Percentiles rank a stretch among this genome's conserved stretches.
phyloP scores from a whole-genome alignment of 2,888 invertebrate genomes.

The Arge pagana region DNA sequence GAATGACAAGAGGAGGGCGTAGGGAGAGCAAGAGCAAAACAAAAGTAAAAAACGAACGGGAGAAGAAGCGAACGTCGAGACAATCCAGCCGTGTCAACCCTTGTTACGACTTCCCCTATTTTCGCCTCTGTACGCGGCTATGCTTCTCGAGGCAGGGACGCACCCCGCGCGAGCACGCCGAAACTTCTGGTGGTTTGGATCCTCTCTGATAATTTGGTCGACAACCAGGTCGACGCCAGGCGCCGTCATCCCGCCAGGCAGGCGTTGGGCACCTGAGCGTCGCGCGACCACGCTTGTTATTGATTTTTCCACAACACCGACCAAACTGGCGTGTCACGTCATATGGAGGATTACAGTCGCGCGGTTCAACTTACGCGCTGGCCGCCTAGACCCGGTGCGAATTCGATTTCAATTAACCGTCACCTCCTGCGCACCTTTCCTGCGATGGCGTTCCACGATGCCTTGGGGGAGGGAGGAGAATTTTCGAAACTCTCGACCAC shows the following conservation, averaged over 20 bases:
- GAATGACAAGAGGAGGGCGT: constrained; percentile 24
- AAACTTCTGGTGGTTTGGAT: no score
- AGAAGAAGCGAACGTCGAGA: no score
- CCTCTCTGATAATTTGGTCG: no score
- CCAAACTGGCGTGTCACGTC: constrained; percentile 31
- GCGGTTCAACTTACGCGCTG: constrained; percentile 9
- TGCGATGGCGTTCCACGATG: no score
- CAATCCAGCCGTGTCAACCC: no score
- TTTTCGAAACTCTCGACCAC: no score
- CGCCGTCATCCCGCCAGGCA: constrained; percentile 20
- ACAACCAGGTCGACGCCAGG: neutral
- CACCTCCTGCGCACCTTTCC: no score
- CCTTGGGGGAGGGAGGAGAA: no score
- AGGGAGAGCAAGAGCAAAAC: constrained; percentile 21
- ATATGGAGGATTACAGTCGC: constrained; percentile 40
- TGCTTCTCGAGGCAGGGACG: neutral
- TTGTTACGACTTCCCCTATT: no score
- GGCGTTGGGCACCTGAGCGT: constrained; percentile 44
- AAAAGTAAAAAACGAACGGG: constrained; percentile 7
- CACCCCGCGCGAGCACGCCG: no score
- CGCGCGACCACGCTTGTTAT: constrained; percentile 53
- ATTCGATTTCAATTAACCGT: no score
- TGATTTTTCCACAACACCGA: constrained; percentile 54
- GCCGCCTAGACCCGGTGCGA: no score
- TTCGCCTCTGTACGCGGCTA: neutral